A percentile compares a stretch with the other conserved stretches of the same genome.
Evolutionary conservation across 2,797 vertebrate genomes (phyloP).

Genomic region (Chrysocyon brachyurus): DNA sequence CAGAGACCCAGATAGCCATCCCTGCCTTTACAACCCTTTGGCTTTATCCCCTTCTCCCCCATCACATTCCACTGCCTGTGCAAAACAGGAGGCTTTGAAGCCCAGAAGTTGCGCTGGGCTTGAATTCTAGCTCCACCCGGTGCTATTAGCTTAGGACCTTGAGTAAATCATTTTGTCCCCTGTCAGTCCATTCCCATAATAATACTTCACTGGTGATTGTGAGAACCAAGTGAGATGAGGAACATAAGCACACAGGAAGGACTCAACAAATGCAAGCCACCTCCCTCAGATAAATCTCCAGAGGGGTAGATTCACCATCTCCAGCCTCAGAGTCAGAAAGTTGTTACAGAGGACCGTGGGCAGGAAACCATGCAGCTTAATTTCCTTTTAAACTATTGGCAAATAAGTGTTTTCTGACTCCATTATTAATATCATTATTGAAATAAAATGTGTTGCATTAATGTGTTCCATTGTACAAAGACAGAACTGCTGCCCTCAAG

Average conservation of each 20-base stretch:
- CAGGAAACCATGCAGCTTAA: slow-evolving; percentile 53
- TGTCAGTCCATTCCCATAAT: not conserved
- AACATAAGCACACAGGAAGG: not conserved
- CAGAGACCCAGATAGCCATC: not conserved
- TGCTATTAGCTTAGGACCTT: not conserved
- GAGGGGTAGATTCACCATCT: not conserved
- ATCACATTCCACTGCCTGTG: not conserved
- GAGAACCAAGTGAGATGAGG: not conserved
- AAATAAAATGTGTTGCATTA: slow-evolving; percentile 32
- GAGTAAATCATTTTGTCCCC: not conserved
- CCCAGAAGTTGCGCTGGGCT: not conserved
- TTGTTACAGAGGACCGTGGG: not conserved
- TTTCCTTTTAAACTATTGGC: slow-evolving; percentile 12
- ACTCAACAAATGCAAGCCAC: not conserved
- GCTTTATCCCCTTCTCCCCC: not conserved
- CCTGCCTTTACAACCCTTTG: not conserved
- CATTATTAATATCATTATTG: slow-evolving; percentile 74
- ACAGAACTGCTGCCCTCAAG: slow-evolving; percentile 62
- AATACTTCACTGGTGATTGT: not conserved
- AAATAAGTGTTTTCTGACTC: slow-evolving; percentile 61
- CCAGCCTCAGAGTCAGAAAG: slow-evolving; percentile 15
- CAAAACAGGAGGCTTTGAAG: not conserved
- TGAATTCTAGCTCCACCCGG: not conserved
- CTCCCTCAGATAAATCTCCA: not conserved
- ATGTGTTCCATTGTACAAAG: slow-evolving; percentile 18